phyloP scores from a whole-genome alignment of 2,797 vertebrate species.

The Tragelaphus oryx region DNA sequence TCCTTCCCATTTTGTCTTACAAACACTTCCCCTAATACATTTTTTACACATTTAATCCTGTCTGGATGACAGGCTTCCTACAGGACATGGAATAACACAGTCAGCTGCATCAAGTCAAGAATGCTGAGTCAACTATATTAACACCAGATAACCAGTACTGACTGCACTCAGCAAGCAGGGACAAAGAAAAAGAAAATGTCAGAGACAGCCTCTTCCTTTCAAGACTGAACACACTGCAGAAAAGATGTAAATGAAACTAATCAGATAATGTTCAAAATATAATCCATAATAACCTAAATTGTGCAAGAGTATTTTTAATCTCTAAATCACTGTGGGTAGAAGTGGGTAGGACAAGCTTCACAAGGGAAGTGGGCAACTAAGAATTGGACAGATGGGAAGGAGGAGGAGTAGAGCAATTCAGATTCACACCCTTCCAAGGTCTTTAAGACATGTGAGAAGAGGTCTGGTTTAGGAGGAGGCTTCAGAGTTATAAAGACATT shows the following conservation, averaged over 20 bases:
- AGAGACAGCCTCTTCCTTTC: background rate
- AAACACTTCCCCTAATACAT: background rate
- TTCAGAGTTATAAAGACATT: slow-evolving; percentile 35
- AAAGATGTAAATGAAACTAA: background rate
- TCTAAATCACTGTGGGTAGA: slow-evolving; percentile 24
- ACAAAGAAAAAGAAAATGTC: background rate
- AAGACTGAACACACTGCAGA: background rate
- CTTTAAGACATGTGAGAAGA: background rate
- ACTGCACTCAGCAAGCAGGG: background rate
- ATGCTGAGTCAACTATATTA: background rate
- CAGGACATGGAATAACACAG: background rate
- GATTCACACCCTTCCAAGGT: slow-evolving; percentile 29
- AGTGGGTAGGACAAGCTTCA: slow-evolving; percentile 17
- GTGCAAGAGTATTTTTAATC: background rate
- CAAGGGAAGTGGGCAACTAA: slow-evolving; percentile 33
- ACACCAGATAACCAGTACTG: background rate
- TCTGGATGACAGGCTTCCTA: background rate
- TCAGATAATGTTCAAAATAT: background rate
- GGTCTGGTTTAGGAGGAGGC: background rate
- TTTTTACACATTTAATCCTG: background rate
- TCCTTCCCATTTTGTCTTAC: background rate
- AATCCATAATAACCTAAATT: background rate
- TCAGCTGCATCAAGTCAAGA: background rate
- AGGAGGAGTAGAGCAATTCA: slow-evolving; percentile 28
- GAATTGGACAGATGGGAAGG: slow-evolving; percentile 38